Base-by-base conservation (phyloP, 2,888 invertebrate genomes). In the Trypoxylon attenuatum region DNA sequence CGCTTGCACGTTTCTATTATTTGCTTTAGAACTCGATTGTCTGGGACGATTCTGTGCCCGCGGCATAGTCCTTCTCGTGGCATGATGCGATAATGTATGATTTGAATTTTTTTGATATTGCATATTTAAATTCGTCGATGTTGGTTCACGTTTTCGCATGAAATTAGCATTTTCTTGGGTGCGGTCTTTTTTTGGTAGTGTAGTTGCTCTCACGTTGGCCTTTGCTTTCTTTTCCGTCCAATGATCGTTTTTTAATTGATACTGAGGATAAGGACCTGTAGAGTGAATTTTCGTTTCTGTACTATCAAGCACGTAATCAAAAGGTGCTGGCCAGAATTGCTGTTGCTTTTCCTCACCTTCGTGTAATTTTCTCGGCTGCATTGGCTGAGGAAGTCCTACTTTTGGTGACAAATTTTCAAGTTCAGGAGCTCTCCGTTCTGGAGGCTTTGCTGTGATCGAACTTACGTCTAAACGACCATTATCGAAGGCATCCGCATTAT, bases 301-400 rank as follows among this genome's bases (percentile, higher is more conserved):
- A 8, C 78, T 73, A 16, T 83, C 85, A 8, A 77, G 77, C 1
- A 73, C 70, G 6, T 79, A 79, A 41, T 86, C 84, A 41, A 84
- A 85, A 0, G 84, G 82, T 10, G 83, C 73, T 0, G 85, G 85
- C 78, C 85, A 84, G 3, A 73, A 55, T 42, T 72, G 76, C 6
- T 77, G 8, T 25, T 77, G 77, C 46, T 82, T 84, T 13, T 49
- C 42, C 45, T 82, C 80, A 5, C 78, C 75, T 23, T 80, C 78
- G 52, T 79, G 76, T 2, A 82, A 73, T n/a, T 63, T 77, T 21
- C 56, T 76, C 5, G 73, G 53, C 10, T 61, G 46, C 13, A 71
- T 29, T 18, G 65, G 73, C 27, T 71, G 61, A 10, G 79, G 68
- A 5, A 69, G 25, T 21, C 70, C 65, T n/a, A 68, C 38, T 25